A percentile compares a stretch with the other conserved stretches of the same genome.
Evolutionary conservation across 2,797 vertebrate genomes (phyloP).

Genomic region (Rachycentron canadum): DNA sequence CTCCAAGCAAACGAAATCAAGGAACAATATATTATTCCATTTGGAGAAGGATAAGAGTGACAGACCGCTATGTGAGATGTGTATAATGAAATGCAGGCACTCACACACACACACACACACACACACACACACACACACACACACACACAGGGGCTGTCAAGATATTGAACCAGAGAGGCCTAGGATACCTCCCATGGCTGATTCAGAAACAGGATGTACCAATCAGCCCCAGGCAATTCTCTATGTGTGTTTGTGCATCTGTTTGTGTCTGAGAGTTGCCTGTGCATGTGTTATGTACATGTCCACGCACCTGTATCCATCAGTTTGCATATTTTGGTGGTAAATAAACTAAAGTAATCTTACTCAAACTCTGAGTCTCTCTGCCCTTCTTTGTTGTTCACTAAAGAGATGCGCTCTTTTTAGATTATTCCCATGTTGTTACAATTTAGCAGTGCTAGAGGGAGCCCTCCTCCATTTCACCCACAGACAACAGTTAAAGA

Average conservation of each 20-base stretch:
- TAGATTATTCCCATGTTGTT: constrained; percentile 80
- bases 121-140: constrained; percentile 34
- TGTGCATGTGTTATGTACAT: constrained; percentile 36
- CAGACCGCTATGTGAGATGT: constrained; percentile 59
- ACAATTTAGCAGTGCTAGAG: constrained; percentile 87
- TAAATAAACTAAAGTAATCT: neutral
- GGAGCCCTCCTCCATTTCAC: constrained; percentile 87
- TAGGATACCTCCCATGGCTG: constrained; percentile 76
- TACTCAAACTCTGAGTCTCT: neutral
- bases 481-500: constrained; percentile 32
- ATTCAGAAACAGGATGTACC: constrained; percentile 80
- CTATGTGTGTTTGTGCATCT: constrained; percentile 63
- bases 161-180: constrained; percentile 81
- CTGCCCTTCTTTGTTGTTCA: constrained; percentile 25
- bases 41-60: constrained; percentile 63
- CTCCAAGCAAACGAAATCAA: constrained; percentile 62
- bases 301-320: constrained; percentile 33
- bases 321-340: constrained; percentile 1
- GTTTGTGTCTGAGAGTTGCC: constrained; percentile 58
- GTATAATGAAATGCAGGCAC: constrained; percentile 76
- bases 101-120: constrained; percentile 49
- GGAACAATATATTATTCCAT: constrained; percentile 73
- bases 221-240: constrained; percentile 84
- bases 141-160: constrained; percentile 65
- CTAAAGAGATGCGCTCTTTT: constrained; percentile 12